A percentile compares a stretch with the other conserved stretches of the same genome.
These are phyloP conservation scores for Florisuga fusca DNA, from an alignment of 2,797 vertebrate species.

Conservation along the genomic window DNA sequence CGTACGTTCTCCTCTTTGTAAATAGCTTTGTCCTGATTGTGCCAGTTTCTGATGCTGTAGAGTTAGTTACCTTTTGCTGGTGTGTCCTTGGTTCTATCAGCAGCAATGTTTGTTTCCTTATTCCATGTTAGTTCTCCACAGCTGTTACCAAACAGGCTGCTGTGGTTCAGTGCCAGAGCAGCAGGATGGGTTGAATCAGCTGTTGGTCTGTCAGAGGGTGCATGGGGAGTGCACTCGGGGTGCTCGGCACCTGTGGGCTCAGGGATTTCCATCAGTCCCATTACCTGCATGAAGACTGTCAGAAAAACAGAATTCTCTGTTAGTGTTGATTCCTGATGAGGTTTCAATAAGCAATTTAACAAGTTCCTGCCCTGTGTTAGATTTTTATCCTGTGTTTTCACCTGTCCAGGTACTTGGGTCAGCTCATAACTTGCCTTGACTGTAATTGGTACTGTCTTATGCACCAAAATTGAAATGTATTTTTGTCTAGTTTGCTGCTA, in stretches of 20 bases:
- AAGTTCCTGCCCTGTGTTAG: background rate
- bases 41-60: background rate
- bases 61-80: slow-evolving; percentile 14
- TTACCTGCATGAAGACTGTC: background rate
- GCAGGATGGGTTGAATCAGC: background rate
- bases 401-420: background rate
- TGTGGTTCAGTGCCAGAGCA: background rate
- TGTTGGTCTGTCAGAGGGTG: background rate
- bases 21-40: slow-evolving; percentile 40
- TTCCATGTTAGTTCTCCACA: background rate
- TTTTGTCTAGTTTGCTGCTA: background rate
- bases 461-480: background rate
- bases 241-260: accelerated
- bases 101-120: background rate
- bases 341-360: background rate
- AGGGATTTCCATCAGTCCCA: background rate
- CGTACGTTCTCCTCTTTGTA: slow-evolving; percentile 50
- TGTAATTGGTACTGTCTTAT: background rate
- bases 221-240: accelerated
- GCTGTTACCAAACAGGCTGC: background rate
- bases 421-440: background rate
- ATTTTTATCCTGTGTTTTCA: background rate
- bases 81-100: background rate
- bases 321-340: background rate
- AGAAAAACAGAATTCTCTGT: background rate